Conservation (phyloP, 2,888 invertebrate genomes). For the Dinocampus coccinellae region DNA sequence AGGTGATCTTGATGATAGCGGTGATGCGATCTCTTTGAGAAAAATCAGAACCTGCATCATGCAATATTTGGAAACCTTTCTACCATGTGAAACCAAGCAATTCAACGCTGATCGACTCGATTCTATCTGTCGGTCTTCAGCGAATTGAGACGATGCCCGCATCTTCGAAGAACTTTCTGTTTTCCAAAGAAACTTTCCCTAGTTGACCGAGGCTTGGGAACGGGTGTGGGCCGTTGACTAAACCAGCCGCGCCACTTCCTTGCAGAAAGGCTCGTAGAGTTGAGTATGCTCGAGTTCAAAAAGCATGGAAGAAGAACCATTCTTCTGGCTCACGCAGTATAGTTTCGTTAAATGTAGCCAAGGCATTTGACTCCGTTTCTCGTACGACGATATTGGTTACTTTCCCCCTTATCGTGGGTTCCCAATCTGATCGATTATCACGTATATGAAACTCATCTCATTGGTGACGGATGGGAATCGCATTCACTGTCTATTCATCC, state of each 20-base stretch:
- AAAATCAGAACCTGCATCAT: too few species aligned
- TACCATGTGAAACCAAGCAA: not conserved
- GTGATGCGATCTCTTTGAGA: too few species aligned
- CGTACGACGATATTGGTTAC: slow-evolving; percentile 39
- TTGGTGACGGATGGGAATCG: slow-evolving; percentile 18
- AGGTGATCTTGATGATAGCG: too few species aligned
- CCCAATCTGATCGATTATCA: slow-evolving; percentile 2
- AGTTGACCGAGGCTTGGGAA: too few species aligned
- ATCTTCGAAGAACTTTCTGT: not conserved
- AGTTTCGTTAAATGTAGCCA: slow-evolving; percentile 64
- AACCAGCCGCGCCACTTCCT: not conserved
- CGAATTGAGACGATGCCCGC: not conserved
- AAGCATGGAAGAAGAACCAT: slow-evolving; percentile 36
- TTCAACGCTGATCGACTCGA: not conserved
- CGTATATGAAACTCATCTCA: not conserved
- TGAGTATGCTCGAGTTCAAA: slow-evolving; percentile 36
- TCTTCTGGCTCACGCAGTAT: slow-evolving; percentile 32
- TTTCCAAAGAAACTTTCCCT: not conserved
- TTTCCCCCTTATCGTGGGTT: slow-evolving; percentile 14
- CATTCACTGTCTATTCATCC: slow-evolving; percentile 27
- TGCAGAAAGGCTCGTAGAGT: slow-evolving; percentile 26
- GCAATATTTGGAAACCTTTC: too few species aligned
- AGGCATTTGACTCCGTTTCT: slow-evolving; percentile 65
- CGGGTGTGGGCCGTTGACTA: not conserved
- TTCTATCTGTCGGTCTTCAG: not conserved